These are phyloP conservation scores for Drosophila jambulina DNA, from an alignment of 1,140 invertebrate genomes.

Conservation along the genomic window DNA sequence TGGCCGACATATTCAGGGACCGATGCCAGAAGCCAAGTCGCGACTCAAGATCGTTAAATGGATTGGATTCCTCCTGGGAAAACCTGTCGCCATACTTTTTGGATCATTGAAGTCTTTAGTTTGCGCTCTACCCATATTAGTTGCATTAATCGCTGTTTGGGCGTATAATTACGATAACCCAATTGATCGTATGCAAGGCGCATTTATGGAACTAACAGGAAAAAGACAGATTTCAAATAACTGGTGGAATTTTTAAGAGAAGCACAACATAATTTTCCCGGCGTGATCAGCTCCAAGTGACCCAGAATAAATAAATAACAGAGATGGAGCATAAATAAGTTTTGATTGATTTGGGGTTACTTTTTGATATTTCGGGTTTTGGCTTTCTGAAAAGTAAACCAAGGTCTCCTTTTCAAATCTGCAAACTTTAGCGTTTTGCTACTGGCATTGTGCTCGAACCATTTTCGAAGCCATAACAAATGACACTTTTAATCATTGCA, in stretches of 20 bases:
- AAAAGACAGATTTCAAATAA: accelerated
- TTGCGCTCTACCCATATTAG: background rate
- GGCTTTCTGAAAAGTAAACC: background rate
- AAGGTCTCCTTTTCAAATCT: background rate
- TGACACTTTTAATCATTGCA: slow-evolving; percentile 82
- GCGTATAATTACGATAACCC: background rate
- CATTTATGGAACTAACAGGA: background rate
- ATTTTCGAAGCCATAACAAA: slow-evolving; percentile 65
- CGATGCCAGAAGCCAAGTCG: background rate
- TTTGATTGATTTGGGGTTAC: background rate
- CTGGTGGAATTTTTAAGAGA: background rate
- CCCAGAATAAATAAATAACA: background rate
- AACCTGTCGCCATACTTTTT: background rate
- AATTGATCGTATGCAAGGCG: no score
- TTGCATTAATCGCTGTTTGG: background rate
- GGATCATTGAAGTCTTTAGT: background rate
- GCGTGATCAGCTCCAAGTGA: no score
- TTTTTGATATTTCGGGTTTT: background rate
- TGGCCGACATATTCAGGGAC: no score
- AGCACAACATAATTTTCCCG: background rate
- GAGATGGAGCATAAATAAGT: background rate
- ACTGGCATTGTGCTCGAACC: slow-evolving; percentile 19
- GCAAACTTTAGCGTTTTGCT: background rate
- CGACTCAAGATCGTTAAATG: accelerated
- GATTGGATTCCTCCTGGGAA: background rate